These are phyloP conservation scores for Zeugodacus cucurbitae DNA, from an alignment of 1,140 invertebrate species.

Conservation along the genomic window DNA sequence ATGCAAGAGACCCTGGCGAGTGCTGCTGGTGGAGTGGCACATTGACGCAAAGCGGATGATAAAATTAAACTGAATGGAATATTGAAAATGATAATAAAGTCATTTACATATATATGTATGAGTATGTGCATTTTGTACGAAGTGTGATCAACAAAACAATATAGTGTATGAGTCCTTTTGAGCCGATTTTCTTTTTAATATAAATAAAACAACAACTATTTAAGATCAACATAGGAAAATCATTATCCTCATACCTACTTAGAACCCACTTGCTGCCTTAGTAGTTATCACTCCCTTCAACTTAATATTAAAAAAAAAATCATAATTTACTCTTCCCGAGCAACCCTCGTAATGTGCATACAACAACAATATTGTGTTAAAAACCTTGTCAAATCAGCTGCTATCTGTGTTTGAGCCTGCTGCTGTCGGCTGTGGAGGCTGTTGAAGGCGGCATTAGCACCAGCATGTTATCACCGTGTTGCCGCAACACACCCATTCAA, in stretches of 20 bases:
- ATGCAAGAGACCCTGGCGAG: neutral
- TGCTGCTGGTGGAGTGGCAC: neutral
- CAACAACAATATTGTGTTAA: neutral
- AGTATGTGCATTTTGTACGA: neutral
- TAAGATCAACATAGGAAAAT: too few relatives aligned
- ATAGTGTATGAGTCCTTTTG: neutral
- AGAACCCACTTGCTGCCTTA: too few relatives aligned
- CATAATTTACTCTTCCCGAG: neutral
- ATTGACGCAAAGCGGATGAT: slow-evolving; percentile 6
- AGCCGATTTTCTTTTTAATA: too few relatives aligned
- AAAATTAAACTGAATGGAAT: slow-evolving; percentile 35
- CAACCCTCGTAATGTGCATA: neutral
- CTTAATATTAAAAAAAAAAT: neutral
- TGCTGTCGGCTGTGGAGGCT: neutral
- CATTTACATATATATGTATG: neutral
- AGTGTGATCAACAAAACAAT: neutral
- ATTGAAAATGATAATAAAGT: slow-evolving; percentile 12
- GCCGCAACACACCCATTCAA: neutral
- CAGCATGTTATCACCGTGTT: neutral
- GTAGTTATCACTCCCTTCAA: too few relatives aligned
- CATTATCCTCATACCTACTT: too few relatives aligned
- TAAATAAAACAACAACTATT: too few relatives aligned
- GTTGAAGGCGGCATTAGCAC: neutral
- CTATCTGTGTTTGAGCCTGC: neutral
- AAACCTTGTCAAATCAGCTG: neutral